Conservation (phyloP, 2,113 vertebrate species). For the Cyanoliseus patagonus region DNA sequence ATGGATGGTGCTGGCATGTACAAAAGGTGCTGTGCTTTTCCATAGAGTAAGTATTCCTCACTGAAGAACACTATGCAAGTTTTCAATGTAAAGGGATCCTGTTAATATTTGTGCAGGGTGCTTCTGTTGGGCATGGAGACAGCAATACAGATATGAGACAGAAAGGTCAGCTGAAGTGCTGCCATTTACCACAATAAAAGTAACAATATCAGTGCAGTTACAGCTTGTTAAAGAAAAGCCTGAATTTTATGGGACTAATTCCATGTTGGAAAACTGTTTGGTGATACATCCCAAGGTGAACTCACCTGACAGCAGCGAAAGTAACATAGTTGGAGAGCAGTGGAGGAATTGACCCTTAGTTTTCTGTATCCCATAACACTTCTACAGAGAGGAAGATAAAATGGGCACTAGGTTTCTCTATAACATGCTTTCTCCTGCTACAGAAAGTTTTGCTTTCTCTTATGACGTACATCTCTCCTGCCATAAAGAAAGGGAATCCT, state of each 20-base stretch:
- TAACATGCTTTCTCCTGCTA: background rate
- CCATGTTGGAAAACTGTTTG: background rate
- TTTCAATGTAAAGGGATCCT: background rate
- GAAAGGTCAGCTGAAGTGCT: background rate
- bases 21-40: background rate
- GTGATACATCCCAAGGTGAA: background rate
- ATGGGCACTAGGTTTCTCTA: background rate
- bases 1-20: background rate
- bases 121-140: background rate
- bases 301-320: background rate
- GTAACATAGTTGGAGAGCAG: background rate
- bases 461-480: background rate
- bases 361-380: background rate
- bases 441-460: background rate
- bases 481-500: slow-evolving; percentile 3
- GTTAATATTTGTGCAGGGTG: background rate
- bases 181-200: background rate
- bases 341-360: background rate
- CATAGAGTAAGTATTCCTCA: background rate
- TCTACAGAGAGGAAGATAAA: background rate
- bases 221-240: background rate
- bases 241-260: background rate
- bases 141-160: background rate
- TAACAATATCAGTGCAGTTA: background rate
- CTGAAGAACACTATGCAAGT: rapidly evolving